These are phyloP conservation scores for Apamea epomidion DNA, from an alignment of 2,888 invertebrate species.

Conservation along the genomic window DNA sequence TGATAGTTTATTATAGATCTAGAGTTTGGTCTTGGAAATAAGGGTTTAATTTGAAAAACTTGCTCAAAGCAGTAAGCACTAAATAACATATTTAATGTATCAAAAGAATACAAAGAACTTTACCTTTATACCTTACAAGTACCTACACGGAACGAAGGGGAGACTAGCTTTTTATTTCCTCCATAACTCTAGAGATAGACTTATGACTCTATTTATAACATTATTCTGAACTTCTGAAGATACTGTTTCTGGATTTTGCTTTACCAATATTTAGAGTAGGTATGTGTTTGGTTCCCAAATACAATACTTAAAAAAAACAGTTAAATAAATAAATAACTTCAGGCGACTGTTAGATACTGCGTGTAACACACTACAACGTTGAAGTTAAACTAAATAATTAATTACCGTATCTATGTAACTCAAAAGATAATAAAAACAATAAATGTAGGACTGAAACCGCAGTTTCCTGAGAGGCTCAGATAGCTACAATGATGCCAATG, in stretches of 20 bases:
- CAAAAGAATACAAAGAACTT: background rate
- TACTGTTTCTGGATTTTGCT: background rate
- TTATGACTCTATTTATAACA: background rate
- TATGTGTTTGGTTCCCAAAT: background rate
- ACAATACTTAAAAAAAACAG: background rate
- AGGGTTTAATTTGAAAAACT: background rate
- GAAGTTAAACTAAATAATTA: slow-evolving; percentile 17
- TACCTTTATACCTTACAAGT: background rate
- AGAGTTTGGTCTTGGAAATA: background rate
- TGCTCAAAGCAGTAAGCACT: background rate
- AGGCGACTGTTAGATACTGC: background rate
- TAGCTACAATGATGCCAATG: slow-evolving; percentile 39
- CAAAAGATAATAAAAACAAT: slow-evolving; percentile 13
- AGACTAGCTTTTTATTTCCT: background rate
- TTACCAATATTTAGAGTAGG: background rate
- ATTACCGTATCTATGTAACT: background rate
- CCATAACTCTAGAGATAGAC: too few relatives aligned
- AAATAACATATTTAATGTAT: background rate
- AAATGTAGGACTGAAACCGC: slow-evolving; percentile 34
- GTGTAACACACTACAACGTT: slow-evolving; percentile 13
- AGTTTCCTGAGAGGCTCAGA: slow-evolving; percentile 29
- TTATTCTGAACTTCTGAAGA: background rate
- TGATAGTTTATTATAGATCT: background rate
- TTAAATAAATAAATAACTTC: background rate
- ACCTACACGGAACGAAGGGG: background rate